Evolutionary conservation across 64 coral and sea anemone genomes (phyloP).

Genomic region (Astreopora myriophthalma): DNA sequence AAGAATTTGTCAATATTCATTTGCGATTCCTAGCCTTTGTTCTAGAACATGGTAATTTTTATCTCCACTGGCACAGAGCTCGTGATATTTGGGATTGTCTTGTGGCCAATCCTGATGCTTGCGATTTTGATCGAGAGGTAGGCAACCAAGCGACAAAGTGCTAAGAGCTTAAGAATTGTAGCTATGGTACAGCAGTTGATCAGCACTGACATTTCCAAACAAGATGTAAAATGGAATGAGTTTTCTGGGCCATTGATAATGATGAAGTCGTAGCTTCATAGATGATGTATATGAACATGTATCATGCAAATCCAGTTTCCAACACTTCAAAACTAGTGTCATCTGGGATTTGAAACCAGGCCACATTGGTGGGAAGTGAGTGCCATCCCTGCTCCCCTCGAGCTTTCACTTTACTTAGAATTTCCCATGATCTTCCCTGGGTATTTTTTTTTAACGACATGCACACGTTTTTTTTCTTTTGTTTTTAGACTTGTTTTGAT

Average conservation of each 20-base stretch:
- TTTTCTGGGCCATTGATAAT: too few species aligned
- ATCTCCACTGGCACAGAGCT: slow-evolving; percentile 84
- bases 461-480: neutral
- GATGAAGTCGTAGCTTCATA: too few species aligned
- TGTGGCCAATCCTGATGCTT: slow-evolving; percentile 78
- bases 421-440: neutral
- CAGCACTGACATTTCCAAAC: too few species aligned
- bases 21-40: slow-evolving; percentile 88
- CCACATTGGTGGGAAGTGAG: too few species aligned
- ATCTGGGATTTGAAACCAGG: too few species aligned
- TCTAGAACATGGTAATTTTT: slow-evolving; percentile 85
- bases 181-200: too few species aligned
- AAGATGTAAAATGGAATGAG: too few species aligned
- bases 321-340: too few species aligned
- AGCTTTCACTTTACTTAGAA: neutral
- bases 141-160: too few species aligned
- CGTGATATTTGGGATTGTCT: slow-evolving; percentile 91
- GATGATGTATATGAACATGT: too few species aligned
- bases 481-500: slow-evolving; percentile 78
- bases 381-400: neutral
- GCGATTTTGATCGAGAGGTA: slow-evolving; percentile 93
- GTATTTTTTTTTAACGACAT: neutral
- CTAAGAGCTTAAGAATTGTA: too few species aligned
- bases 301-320: too few species aligned
- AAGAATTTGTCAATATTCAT: slow-evolving; percentile 77